phyloP scores from a whole-genome alignment of 2,888 invertebrate genomes.

The Eumerus sabulonum region DNA sequence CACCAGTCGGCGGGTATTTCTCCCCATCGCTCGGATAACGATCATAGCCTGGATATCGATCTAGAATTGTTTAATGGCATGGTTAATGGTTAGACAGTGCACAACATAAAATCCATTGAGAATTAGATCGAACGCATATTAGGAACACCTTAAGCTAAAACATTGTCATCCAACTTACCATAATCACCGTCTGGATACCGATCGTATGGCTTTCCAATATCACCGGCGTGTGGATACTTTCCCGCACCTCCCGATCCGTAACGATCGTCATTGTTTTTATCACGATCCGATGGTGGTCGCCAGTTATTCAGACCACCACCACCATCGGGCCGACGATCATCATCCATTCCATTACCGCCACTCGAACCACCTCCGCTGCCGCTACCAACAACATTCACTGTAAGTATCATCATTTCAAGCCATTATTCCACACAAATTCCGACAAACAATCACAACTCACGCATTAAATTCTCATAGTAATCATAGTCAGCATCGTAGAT shows the following conservation, averaged over 20 bases:
- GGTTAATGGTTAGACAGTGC: slow-evolving; percentile 57
- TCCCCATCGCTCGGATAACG: slow-evolving; percentile 76
- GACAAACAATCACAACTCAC: slow-evolving; percentile 82
- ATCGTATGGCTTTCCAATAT: slow-evolving; percentile 76
- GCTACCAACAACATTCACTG: slow-evolving; percentile 79
- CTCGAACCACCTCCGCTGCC: slow-evolving; percentile 74
- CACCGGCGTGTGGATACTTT: slow-evolving; percentile 75
- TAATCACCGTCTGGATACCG: slow-evolving; percentile 76
- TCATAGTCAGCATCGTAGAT: slow-evolving; percentile 95
- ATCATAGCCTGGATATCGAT: slow-evolving; percentile 76
- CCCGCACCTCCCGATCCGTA: slow-evolving; percentile 79
- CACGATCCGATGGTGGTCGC: slow-evolving; percentile 79
- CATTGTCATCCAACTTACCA: slow-evolving; percentile 70
- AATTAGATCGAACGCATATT: slow-evolving; percentile 58
- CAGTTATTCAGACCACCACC: slow-evolving; percentile 77
- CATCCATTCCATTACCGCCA: slow-evolving; percentile 71
- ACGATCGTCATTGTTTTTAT: slow-evolving; percentile 80
- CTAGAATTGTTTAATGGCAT: slow-evolving; percentile 70
- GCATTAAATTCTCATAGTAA: slow-evolving; percentile 95
- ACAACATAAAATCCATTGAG: slow-evolving; percentile 38
- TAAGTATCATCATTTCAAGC: slow-evolving; percentile 33
- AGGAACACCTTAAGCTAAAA: slow-evolving; percentile 37
- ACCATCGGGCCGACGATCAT: slow-evolving; percentile 77
- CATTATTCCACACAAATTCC: slow-evolving; percentile 33
- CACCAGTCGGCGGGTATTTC: slow-evolving; percentile 74